phyloP scores from a whole-genome alignment of 2,888 invertebrate species.

The Nemotelus pantherinus region DNA sequence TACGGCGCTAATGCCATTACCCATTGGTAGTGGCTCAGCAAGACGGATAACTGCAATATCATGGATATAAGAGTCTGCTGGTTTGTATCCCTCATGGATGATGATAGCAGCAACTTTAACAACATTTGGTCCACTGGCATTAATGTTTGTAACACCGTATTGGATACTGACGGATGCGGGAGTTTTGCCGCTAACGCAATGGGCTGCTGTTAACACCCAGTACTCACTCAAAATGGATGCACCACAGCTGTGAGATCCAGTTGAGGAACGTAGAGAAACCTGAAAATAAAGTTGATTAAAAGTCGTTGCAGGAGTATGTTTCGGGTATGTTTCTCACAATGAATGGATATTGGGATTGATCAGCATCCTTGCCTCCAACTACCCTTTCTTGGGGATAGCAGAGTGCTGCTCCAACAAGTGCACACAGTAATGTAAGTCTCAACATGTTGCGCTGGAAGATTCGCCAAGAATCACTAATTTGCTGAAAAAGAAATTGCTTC shows the following conservation, averaged over 20 bases:
- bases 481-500: not conserved
- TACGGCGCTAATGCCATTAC: slow-evolving; percentile 56
- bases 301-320: not conserved
- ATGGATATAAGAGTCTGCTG: slow-evolving; percentile 56
- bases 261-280: slow-evolving; percentile 46
- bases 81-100: slow-evolving; percentile 60
- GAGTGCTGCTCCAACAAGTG: slow-evolving; percentile 45
- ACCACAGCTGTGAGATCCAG: slow-evolving; percentile 59
- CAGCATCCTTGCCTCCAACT: slow-evolving; percentile 59
- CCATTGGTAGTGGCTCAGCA: slow-evolving; percentile 54
- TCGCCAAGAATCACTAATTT: slow-evolving; percentile 19
- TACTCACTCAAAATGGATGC: slow-evolving; percentile 55
- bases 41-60: slow-evolving; percentile 64
- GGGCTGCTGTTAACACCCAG: slow-evolving; percentile 59
- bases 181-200: slow-evolving; percentile 54
- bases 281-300: slow-evolving; percentile 42
- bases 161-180: slow-evolving; percentile 54
- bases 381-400: slow-evolving; percentile 56
- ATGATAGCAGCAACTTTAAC: slow-evolving; percentile 56
- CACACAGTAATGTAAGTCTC: slow-evolving; percentile 2
- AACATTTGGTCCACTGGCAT: slow-evolving; percentile 54
- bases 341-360: slow-evolving; percentile 58
- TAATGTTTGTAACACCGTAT: slow-evolving; percentile 56
- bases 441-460: slow-evolving; percentile 31
- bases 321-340: slow-evolving; percentile 52